These are phyloP conservation scores for Geothlypis trichas DNA, from an alignment of 2,113 vertebrate genomes.

Conservation along the genomic window DNA sequence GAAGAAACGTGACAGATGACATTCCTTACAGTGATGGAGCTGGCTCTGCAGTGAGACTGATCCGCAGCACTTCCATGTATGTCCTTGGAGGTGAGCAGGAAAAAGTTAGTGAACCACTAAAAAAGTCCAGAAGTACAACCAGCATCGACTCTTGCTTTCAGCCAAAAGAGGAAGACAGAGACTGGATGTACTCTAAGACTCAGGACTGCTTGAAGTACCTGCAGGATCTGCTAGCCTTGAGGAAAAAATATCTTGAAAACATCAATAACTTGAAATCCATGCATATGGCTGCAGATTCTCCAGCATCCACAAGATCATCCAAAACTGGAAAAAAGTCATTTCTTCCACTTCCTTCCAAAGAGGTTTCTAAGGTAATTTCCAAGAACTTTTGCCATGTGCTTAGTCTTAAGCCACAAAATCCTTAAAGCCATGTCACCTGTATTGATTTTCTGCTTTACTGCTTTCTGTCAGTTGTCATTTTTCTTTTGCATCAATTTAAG, in stretches of 20 bases:
- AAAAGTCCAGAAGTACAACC: constrained; percentile 85
- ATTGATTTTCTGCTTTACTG: neutral
- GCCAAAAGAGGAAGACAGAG: constrained; percentile 84
- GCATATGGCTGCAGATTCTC: constrained; percentile 41
- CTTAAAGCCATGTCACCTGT: neutral
- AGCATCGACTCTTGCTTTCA: constrained; percentile 82
- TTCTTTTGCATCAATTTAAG: neutral
- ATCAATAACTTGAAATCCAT: constrained; percentile 78
- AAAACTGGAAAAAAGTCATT: constrained; percentile 72
- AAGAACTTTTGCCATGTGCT: neutral
- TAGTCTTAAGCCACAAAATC: neutral
- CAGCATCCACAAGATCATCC: constrained; percentile 56
- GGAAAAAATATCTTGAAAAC: constrained; percentile 86
- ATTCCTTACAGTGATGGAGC: constrained; percentile 69
- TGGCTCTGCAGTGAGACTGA: constrained; percentile 80
- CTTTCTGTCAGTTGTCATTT: neutral
- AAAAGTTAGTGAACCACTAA: constrained; percentile 75
- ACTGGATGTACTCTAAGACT: constrained; percentile 89
- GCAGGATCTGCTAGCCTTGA: constrained; percentile 89
- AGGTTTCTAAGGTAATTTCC: constrained; percentile 70
- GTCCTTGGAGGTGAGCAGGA: constrained; percentile 79
- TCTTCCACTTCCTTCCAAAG: constrained; percentile 49
- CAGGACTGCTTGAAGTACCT: constrained; percentile 93
- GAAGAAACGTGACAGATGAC: constrained; percentile 58
- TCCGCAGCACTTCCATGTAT: constrained; percentile 93